These are phyloP conservation scores for Rhincodon typus DNA, from an alignment of 2,797 vertebrate genomes.

Conservation along the genomic window DNA sequence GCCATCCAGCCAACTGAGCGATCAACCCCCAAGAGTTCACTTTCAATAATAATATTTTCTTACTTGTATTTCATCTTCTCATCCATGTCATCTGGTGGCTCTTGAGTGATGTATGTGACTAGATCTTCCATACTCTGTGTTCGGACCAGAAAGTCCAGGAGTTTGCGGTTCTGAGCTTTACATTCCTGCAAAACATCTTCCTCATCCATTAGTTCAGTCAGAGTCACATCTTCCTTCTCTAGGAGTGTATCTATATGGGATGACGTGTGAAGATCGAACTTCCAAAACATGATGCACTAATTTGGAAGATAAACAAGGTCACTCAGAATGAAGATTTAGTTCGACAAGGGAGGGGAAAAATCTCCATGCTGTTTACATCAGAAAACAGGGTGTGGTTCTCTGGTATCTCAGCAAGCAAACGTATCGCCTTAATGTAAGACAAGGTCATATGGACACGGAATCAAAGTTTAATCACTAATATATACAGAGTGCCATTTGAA, in stretches of 20 bases:
- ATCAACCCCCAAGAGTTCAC: background rate
- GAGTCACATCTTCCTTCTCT: conserved; percentile 92
- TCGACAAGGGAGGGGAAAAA: background rate
- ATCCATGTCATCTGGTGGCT: conserved; percentile 85
- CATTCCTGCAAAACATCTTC: conserved; percentile 96
- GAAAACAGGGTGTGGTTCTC: background rate
- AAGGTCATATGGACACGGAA: background rate
- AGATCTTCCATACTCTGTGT: conserved; percentile 92
- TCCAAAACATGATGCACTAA: conserved; percentile 96
- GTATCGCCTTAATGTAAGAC: background rate
- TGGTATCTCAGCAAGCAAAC: background rate
- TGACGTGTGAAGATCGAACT: conserved; percentile 98
- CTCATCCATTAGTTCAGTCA: conserved; percentile 95
- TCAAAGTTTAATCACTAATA: background rate
- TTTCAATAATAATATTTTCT: conserved; percentile 50
- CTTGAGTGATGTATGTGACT: conserved; percentile 91
- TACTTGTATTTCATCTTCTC: conserved; percentile 98
- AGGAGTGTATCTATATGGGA: conserved; percentile 97
- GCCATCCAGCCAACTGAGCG: no score
- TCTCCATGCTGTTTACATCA: background rate
- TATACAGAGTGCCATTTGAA: background rate
- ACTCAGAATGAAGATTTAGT: background rate
- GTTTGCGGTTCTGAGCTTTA: conserved; percentile 96
- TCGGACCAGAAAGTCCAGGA: conserved; percentile 90
- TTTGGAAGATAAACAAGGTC: background rate